Evolutionary conservation across 2,113 vertebrate genomes (phyloP).

Genomic region (Manacus vitellinus): DNA sequence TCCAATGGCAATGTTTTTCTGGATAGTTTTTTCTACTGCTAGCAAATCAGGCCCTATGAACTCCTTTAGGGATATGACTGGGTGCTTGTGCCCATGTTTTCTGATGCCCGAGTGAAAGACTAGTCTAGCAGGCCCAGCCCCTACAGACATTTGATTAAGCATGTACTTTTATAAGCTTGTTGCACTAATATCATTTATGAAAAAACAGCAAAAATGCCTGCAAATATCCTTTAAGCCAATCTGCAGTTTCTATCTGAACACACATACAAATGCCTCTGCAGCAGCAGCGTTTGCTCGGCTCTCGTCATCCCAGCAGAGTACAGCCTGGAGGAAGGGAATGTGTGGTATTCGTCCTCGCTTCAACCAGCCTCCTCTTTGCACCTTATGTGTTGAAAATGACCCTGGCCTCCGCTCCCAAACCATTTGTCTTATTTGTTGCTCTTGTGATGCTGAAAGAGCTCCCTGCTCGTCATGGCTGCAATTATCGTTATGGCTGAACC

Average conservation of each 20-base stretch:
- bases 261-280: not conserved
- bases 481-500: not conserved
- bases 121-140: not conserved
- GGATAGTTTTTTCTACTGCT: not conserved
- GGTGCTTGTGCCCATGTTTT: not conserved
- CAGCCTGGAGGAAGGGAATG: not conserved
- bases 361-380: not conserved
- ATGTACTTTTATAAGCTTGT: not conserved
- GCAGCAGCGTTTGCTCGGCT: not conserved
- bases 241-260: not conserved
- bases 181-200: not conserved
- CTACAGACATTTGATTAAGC: not conserved
- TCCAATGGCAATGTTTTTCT: not conserved
- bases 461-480: not conserved
- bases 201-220: not conserved
- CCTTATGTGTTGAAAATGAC: not conserved
- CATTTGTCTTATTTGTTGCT: constrained; percentile 1
- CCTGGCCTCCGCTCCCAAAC: not conserved
- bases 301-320: not conserved
- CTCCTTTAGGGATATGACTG: too few relatives aligned
- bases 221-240: not conserved
- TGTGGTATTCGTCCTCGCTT: accelerated
- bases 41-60: not conserved
- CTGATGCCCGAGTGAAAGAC: not conserved
- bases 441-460: not conserved